A percentile compares a stretch with the other conserved stretches of the same genome.
These are phyloP conservation scores for Plodia interpunctella DNA, from an alignment of 1,140 invertebrate genomes.

Conservation along the genomic window DNA sequence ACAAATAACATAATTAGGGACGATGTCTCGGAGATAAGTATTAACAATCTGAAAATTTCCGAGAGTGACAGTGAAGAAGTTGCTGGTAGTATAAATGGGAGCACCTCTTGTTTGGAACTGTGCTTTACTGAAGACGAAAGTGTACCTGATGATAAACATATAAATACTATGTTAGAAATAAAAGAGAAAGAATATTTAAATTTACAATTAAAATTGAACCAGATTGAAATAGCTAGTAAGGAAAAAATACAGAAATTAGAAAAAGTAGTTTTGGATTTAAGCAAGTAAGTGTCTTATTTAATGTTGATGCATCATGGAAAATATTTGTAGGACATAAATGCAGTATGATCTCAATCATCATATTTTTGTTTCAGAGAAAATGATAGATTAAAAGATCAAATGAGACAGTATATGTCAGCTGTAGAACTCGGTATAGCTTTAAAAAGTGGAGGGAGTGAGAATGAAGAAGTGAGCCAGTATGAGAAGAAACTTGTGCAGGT, in stretches of 20 bases:
- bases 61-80: slow-evolving; percentile 73
- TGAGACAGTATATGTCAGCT: slow-evolving; percentile 93
- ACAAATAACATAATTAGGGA: slow-evolving; percentile 54
- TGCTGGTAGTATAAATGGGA: slow-evolving; percentile 66
- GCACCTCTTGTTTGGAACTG: slow-evolving; percentile 69
- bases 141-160: slow-evolving; percentile 48
- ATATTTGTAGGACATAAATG: no score
- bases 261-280: slow-evolving; percentile 64
- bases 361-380: slow-evolving; percentile 83
- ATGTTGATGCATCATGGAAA: no score
- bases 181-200: slow-evolving; percentile 65
- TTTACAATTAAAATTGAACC: slow-evolving; percentile 62
- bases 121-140: slow-evolving; percentile 71
- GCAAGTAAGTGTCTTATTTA: slow-evolving; percentile 49
- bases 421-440: slow-evolving; percentile 85
- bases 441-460: slow-evolving; percentile 81
- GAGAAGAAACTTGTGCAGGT: slow-evolving; percentile 94
- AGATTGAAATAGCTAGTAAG: slow-evolving; percentile 61
- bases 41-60: slow-evolving; percentile 66
- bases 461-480: slow-evolving; percentile 88
- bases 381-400: slow-evolving; percentile 90
- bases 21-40: slow-evolving; percentile 64
- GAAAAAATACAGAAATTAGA: slow-evolving; percentile 70
- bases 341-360: no score
- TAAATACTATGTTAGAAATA: slow-evolving; percentile 49